Conservation (phyloP, 2,113 vertebrate species). For the Ciconia stormi region DNA sequence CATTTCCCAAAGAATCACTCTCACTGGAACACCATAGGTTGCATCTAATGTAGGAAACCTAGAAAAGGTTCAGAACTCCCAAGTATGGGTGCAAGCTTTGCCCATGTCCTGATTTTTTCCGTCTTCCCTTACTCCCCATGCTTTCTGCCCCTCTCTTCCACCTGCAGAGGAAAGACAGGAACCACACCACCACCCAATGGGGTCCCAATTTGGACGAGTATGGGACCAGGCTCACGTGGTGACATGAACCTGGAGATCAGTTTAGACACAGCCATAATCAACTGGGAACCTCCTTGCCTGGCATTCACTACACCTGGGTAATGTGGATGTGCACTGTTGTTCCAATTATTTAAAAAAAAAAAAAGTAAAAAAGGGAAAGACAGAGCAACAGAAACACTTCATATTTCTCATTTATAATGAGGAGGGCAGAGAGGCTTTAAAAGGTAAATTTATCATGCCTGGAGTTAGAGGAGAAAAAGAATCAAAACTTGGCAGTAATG, state of each 20-base stretch:
- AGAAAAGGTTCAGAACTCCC: neutral
- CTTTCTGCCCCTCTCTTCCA: neutral
- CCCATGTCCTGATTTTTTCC: neutral
- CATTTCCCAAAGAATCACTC: neutral
- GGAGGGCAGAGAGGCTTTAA: neutral
- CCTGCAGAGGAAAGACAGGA: neutral
- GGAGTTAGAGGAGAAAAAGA: neutral
- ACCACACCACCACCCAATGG: neutral
- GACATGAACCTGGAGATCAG: neutral
- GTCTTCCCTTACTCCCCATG: neutral
- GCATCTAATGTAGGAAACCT: neutral
- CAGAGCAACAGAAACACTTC: neutral
- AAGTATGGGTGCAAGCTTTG: neutral
- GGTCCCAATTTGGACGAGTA: neutral
- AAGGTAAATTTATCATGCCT: neutral
- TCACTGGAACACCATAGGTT: neutral
- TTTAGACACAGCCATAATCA: neutral
- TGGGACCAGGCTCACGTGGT: neutral
- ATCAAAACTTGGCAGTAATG: neutral
- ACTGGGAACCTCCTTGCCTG: neutral
- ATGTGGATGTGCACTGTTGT: neutral
- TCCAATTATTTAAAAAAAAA: neutral
- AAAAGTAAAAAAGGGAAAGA: neutral
- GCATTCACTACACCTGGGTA: neutral
- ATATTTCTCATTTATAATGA: neutral